Evolutionary conservation across 2,113 vertebrate genomes (phyloP).

Genomic region (Prietella phreatophila): DNA sequence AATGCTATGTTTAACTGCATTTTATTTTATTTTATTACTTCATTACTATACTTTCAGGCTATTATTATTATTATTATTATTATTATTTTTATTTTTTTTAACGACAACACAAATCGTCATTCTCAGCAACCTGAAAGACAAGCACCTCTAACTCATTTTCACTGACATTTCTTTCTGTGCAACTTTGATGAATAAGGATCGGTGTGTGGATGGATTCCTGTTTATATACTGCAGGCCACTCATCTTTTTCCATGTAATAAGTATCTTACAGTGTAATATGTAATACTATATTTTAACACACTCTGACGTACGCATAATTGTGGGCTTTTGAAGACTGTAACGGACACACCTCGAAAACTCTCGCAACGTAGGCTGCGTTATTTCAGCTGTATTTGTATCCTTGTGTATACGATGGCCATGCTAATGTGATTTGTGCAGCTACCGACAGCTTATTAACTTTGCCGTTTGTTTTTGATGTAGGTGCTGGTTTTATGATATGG

Average conservation of each 20-base stretch:
- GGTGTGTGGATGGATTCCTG: neutral
- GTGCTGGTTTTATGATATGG: neutral
- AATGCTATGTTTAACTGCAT: neutral
- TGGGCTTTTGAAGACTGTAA: neutral
- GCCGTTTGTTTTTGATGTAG: neutral
- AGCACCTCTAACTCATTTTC: neutral
- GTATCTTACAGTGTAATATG: neutral
- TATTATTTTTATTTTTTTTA: too few species aligned
- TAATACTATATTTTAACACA: neutral
- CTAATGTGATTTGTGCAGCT: neutral
- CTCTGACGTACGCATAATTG: neutral
- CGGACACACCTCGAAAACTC: neutral
- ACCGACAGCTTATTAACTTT: conserved; percentile 17
- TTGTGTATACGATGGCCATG: neutral
- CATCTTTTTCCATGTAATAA: neutral
- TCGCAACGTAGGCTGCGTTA: neutral
- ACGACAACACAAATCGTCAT: neutral
- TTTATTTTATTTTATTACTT: neutral
- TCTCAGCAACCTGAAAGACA: neutral
- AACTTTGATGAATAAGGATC: neutral
- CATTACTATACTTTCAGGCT: too few species aligned
- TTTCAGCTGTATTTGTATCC: neutral
- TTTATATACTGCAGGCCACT: neutral
- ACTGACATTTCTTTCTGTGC: neutral
- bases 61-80: too few species aligned